phyloP scores from a whole-genome alignment of 92 coral and sea anemone species.

The Paragorgia papillata region DNA sequence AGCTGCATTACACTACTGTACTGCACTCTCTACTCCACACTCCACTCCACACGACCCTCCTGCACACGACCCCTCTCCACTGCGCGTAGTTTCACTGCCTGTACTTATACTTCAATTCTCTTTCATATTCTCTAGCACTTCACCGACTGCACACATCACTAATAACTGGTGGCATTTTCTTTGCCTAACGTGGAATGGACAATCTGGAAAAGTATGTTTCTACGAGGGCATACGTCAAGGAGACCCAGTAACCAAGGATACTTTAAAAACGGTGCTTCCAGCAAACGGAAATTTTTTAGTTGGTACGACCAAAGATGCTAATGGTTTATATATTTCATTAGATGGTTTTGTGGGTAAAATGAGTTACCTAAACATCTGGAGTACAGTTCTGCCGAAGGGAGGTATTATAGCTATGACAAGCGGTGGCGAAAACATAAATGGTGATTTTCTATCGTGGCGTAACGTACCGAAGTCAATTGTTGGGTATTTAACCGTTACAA shows the following conservation, averaged over 20 bases:
- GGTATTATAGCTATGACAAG: constrained; percentile 1
- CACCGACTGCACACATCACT: not conserved
- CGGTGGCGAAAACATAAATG: constrained; percentile 11
- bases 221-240: not conserved
- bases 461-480: no score
- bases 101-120: no score
- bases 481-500: not conserved
- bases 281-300: constrained; percentile 2
- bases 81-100: no score
- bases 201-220: not conserved
- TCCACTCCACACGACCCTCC: no score
- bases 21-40: no score
- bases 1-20: no score
- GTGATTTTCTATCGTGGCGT: constrained; percentile 4
- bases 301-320: not conserved
- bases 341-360: not conserved
- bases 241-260: not conserved
- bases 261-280: no score
- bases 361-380: constrained; percentile 13
- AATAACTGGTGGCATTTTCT: constrained; percentile 22
- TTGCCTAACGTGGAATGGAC: constrained; percentile 8
- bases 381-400: not conserved
- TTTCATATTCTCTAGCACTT: not conserved
- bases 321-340: no score
- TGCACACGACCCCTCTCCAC: no score